These are phyloP conservation scores for Drosophila lacteicornis DNA, from an alignment of 1,140 invertebrate genomes.

Conservation along the genomic window DNA sequence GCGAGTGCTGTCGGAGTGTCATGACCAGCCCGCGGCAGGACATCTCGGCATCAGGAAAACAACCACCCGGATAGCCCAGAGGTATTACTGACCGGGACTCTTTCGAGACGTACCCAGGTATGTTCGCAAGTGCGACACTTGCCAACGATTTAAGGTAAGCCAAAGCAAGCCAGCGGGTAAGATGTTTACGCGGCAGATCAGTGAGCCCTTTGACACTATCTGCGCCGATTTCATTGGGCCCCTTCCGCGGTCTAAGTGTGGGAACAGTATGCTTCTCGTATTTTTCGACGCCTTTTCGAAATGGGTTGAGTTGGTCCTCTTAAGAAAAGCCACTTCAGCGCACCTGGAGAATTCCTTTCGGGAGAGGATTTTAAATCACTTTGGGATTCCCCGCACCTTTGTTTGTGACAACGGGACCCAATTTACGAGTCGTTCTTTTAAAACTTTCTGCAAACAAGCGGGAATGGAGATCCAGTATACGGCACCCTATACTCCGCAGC, in stretches of 20 bases:
- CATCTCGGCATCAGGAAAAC: no score
- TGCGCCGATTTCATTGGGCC: no score
- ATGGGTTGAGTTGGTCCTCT: background rate
- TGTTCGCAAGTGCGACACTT: background rate
- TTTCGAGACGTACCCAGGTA: background rate
- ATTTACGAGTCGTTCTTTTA: constrained; percentile 1
- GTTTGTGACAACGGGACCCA: background rate
- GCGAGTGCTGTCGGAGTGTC: no score
- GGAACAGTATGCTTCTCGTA: background rate
- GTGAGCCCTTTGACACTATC: background rate
- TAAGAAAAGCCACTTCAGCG: background rate
- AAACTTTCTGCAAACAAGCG: background rate
- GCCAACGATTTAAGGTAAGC: background rate
- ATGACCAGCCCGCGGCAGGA: no score
- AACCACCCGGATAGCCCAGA: no score
- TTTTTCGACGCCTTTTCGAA: background rate
- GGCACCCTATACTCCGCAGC: background rate
- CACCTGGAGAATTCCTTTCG: background rate
- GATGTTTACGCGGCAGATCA: background rate
- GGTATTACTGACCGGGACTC: background rate
- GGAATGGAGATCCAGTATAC: constrained; percentile 4
- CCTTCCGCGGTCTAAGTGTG: background rate
- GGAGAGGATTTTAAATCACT: background rate
- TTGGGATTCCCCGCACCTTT: background rate
- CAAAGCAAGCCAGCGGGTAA: no score